Evolutionary conservation across 1,140 invertebrate genomes (phyloP), one percentile per base, ranked within the genome.

Genomic region (Nasonia longicornis): DNA sequence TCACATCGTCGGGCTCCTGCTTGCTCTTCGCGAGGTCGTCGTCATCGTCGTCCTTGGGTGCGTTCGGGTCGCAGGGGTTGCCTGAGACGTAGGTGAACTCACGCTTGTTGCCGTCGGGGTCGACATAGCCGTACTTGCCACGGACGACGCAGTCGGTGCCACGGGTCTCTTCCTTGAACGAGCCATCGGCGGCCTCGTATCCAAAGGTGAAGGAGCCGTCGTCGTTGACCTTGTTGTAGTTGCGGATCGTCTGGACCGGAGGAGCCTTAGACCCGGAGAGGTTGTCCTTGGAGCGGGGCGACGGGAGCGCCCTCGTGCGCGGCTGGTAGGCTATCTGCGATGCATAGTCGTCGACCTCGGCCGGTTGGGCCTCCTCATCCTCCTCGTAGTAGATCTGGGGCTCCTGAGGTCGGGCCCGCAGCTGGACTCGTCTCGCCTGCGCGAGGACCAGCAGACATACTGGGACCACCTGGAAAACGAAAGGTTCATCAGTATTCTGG

Each of bases 21-120:
- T 89, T 35, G 31, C 31, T 87, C 4, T 86, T 85, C 7, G 90
- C 89, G 7, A 92, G 90, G 7, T 95, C 93, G 12, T 95, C 93
- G 16, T 95, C 92, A 77, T 94, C 92, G 26, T 93, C 92, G 14
- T 92, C 93, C 72, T 95, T 93, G 0, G 94, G 93, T 12, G 94
- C 95, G 87, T 96, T 96, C 1, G 95, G 95, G 85, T 96, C 96
- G 87, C 96, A 97, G 3, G 95, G 95, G 86, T 96, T 96, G n/a
- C 96, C 96, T n/a, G 95, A 96, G 1, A 96, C 95, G 87, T 97
- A 97, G 1, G 95, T 96, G 88, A 97, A 97, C 86, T 97, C 95
- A 80, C 96, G 89, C 85, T 96, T 96, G 87, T 96, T 96, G 77
- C 96, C 96, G 85, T 96, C 95, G 2, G 96, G 96, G 87, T 97